These are phyloP conservation scores for Spea hammondii DNA, from an alignment of 2,797 vertebrate genomes.

Conservation along the genomic window DNA sequence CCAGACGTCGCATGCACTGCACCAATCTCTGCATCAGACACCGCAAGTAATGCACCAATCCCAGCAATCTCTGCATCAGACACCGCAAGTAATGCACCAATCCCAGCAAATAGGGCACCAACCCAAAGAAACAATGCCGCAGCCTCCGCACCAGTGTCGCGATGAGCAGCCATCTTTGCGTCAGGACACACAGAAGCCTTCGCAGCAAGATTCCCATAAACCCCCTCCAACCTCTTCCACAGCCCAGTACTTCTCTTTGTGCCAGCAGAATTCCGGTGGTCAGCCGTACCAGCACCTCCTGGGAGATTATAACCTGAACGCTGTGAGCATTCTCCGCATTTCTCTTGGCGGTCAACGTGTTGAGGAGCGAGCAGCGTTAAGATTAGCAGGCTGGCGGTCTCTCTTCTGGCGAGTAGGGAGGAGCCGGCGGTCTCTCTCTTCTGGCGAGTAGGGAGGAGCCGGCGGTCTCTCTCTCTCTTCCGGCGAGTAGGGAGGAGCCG, in stretches of 20 bases:
- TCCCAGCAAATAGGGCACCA: slow-evolving; percentile 60
- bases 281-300: slow-evolving; percentile 62
- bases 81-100: slow-evolving; percentile 68
- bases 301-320: slow-evolving; percentile 74
- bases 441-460: no score
- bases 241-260: not conserved
- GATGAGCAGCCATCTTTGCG: slow-evolving; percentile 54
- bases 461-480: no score
- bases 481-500: not conserved
- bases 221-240: not conserved
- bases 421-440: no score
- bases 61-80: slow-evolving; percentile 43
- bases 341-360: no score
- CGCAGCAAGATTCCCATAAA: slow-evolving; percentile 20
- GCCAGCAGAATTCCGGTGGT: slow-evolving; percentile 54
- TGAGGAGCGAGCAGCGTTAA: no score
- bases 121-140: slow-evolving; percentile 50
- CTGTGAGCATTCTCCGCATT: slow-evolving; percentile 70
- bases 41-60: slow-evolving; percentile 43
- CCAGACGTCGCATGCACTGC: slow-evolving; percentile 51
- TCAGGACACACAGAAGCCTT: slow-evolving; percentile 51
- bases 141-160: slow-evolving; percentile 54
- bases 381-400: no score
- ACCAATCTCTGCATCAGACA: slow-evolving; percentile 61
- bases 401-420: no score